Evolutionary conservation across 2,797 vertebrate genomes (phyloP), one percentile per base, ranked within the genome.

Genomic region (Sebastiscus tertius): DNA sequence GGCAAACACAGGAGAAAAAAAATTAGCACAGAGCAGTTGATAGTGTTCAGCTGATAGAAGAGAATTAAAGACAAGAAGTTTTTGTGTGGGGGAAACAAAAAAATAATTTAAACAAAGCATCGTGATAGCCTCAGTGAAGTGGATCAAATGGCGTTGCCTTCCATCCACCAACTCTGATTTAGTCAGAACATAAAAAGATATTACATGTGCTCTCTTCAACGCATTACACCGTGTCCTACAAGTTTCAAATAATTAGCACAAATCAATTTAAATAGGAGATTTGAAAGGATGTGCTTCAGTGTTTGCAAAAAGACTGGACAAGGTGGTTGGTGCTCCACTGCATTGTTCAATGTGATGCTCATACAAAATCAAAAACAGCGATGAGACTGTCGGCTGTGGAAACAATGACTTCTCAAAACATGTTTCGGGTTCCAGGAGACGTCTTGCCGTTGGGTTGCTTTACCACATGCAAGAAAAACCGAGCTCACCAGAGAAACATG

Each of bases 1-100:
- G 94, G 93, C 92, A 94, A 94, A 95, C 85, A 87, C 84, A 78
- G 87, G 84, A 88, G 86, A 82, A 77, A 64, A 64, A 87, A 79
- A 79, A 85, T 82, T 78, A 93, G 91, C 87, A 90, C 85, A 92
- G 65, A 90, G 83, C 86, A 85, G 87, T 83, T 87, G 80, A 87
- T 89, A 87, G 84, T 82, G 86, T 88, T 84, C 72, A 80, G 87
- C 79, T 90, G 90, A 91, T 77, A 89, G 81, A 91, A 82, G 81
- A 87, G 6, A 80, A 88, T 74, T 33, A 77, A 81, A 88, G 64
- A 90, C 75, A 75, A 79, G n/a, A 31, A 59, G 36, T 77, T 78
- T 78, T 75, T 74, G 59, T 82, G 55, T 54, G n/a, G 83, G 83
- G n/a, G 84, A 68, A 77, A 75, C 33, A 75, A 72, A 75, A 72